These are phyloP conservation scores for Eupithecia subumbrata DNA, from an alignment of 2,888 invertebrate species.

Conservation along the genomic window DNA sequence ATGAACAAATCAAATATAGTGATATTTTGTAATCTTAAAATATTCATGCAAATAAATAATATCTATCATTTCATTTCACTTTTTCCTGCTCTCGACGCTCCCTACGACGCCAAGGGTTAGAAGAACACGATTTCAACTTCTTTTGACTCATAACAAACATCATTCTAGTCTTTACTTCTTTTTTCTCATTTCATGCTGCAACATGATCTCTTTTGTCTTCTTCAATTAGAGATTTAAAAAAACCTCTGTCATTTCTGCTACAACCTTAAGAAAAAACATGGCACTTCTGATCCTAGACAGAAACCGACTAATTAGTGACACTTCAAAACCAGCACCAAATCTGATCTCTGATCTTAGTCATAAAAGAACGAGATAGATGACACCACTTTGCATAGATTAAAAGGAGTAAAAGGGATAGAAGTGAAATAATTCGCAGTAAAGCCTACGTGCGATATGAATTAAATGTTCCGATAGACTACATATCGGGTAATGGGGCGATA, in stretches of 20 bases:
- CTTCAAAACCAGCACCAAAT: conserved; percentile 19
- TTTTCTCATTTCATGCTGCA: not conserved
- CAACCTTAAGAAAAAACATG: not conserved
- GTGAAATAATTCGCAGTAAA: conserved; percentile 56
- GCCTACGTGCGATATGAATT: conserved; percentile 78
- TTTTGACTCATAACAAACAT: not conserved
- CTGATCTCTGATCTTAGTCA: not conserved
- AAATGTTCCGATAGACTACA: conserved; percentile 67
- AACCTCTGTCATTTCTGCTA: not conserved
- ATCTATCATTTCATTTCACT: too few relatives aligned
- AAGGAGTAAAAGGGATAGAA: conserved; percentile 18
- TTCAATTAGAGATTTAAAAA: not conserved
- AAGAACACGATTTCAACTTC: not conserved
- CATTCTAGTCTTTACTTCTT: not conserved
- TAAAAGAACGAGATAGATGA: conserved; percentile 32
- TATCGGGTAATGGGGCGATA: conserved; percentile 69
- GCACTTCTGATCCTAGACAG: not conserved
- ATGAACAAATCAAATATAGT: too few relatives aligned
- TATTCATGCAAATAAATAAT: too few relatives aligned
- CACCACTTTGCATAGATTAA: conserved; percentile 12
- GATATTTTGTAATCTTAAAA: too few relatives aligned
- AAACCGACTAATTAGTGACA: conserved; percentile 29
- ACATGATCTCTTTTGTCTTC: not conserved
- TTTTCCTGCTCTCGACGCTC: not conserved
- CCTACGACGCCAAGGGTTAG: not conserved